Base-by-base conservation (phyloP, 2,888 invertebrate genomes). In the Leptinotarsa tumamoca region DNA sequence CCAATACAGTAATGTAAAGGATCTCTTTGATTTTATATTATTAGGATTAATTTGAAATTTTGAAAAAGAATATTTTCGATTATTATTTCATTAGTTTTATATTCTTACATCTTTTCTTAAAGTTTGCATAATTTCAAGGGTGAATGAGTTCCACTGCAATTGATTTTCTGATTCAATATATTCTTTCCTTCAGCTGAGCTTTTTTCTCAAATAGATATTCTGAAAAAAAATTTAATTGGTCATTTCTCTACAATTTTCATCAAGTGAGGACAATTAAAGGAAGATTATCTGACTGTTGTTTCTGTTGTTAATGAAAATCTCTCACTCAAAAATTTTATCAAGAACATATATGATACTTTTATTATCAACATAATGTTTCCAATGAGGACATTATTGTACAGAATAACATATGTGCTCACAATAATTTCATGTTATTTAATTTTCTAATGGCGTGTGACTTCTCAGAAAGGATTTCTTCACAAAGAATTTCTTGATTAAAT, bases 91-190 rank as follows among this genome's bases (percentile, higher is more conserved):
- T 50, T 21, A 27, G 18, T 72, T 66, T 72, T 15, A 21, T n/a
- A 43, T 33, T 5, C 63, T 33, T 13, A 43, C 33, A 63, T 43
- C n/a, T 23, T 23, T 23, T 23, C 23, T 23, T 23, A 23, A 23
- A 23, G 23, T 23, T 3, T 23, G 63, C 63, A 63, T 63, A 43
- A 18, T 70, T 54, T 70, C 70, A 74, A 71, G 70, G 70, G 74
- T 74, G 74, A 70, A 50, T 33, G 56, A n/a, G 21, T 27, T 49
- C n/a, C n/a, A 33, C 43, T 27, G 13, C 54, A 76, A 76, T 76
- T 76, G 76, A 76, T 76, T 76, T 76, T 76, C 68, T 27, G 18
- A n/a, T 67, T 52, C 69, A 68, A 68, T 70, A 73, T 68, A 71
- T 43, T 27, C 63, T 17, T 63, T n/a, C 43, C n/a, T 33, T 63